Evolutionary conservation across 2,888 invertebrate species (phyloP), one percentile per base, ranked within the genome.

Genomic region (Strigamia maritima): DNA sequence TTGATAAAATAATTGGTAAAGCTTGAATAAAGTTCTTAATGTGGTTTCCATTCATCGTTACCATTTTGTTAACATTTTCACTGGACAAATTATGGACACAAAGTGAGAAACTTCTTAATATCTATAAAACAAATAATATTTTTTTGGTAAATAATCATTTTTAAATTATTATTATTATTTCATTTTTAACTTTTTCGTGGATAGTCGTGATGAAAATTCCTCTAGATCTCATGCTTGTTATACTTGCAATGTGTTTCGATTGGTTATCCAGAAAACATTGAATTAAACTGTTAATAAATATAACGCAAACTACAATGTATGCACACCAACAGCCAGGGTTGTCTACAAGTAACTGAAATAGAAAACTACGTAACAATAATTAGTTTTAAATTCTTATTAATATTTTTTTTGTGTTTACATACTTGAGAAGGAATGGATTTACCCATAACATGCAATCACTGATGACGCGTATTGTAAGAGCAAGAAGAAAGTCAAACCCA

Each of bases 251-350:
- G 24, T 70, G 70, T 26, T 70, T 28, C 14, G 70, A 24, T 4
- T 70, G 70, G 28, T 70, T 70, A 26, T 70, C 28, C 70, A 70
- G 4, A n/a, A 70, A 28, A 28, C 70, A 70, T 26, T 70, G 70
- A n/a, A 70, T 70, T 28, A 70, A 70, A 70, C 70, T 70, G 28
- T 70, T 70, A 14, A 70, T 70, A 28, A 70, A 70, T 12, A 70
- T 70, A 1, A 28, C n/a, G n/a, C 70, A 12, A 3, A 70, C 70
- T 2, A 70, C 70, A 16, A 70, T n/a, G 70, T 70, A 70, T 16
- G 70, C 70, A n/a, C 70, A 70, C 70, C 70, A 70, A 28, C 26
- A 70, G 28, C 70, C 70, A 70, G 70, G 70, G 16, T 12, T 70
- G 14, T 26, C 70, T 7, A 16, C 3, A 28, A 70, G 8, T 24